Evolutionary conservation across 2,113 vertebrate species (phyloP), one percentile per base, ranked within the genome.

Genomic region (Ictalurus furcatus): DNA sequence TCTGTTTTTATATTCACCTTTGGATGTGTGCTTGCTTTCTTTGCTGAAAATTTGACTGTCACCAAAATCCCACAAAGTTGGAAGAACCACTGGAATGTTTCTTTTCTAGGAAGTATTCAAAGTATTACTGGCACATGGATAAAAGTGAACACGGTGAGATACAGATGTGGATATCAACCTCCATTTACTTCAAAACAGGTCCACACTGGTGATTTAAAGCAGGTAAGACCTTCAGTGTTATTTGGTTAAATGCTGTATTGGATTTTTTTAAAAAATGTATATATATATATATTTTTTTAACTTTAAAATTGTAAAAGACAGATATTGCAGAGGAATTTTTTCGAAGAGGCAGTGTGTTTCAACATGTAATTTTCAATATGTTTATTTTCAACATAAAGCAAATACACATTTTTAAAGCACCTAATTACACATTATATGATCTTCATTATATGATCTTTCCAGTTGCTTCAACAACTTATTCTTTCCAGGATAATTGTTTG

Each of bases 101-200:
- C 30, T 63, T 73, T 80, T 48, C 44, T 59, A 91, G 91, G 87
- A 19, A 90, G 80, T 76, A 87, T 89, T 65, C 34, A 34, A 14
- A 67, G 6, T 58, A 88, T 91, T 65, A n/a, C 0, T 19, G 65
- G 89, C 56, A 85, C 89, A 63, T 85, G 63, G 89, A 88, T 90
- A 58, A 0, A 11, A 0, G 3, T 87, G 34, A 0, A 1, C 2
- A 4, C 0, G 12, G 6, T 82, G n/a, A 14, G 0, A 4, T 81
- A 90, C 54, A 85, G 23, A 65, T 91, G 91, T 78, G 17, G 85
- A 6, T 91, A 91, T 69, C 54, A 89, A 19, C 91, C 91, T 69
- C 65, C 87, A 78, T 88, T 91, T 58, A 82, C 63, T 69, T 81
- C 63, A 25, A 23, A 56, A n/a, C 61, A 5, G 21, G 34, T n/a